These are phyloP conservation scores for western clawed frog (Xenopus tropicalis) DNA, from an alignment of 2,113 vertebrate genomes.

Conservation along the genomic window UCB_Xtro_10.0 CM004447.2:141260001-141260500, in stretches of 20 bases:
- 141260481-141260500: no score
- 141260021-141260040: neutral
- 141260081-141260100: constrained; percentile 24
- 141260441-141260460: no score
- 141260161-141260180: neutral
- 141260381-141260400: no score
- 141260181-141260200: neutral
- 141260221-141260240: neutral
- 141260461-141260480: no score
- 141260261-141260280: neutral
- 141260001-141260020: constrained; percentile 3
- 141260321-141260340: neutral
- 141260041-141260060: neutral
- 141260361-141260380: no score
- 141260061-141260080: no score
- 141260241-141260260: no score
- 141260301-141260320: neutral
- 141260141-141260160: constrained; percentile 7
- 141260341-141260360: no score
- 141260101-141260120: neutral
- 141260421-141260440: no score
- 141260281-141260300: neutral
- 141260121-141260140: neutral
- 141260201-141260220: neutral
- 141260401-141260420: no score